Conservation (phyloP, 2,797 vertebrate species). For the Labeo calbasu region DNA sequence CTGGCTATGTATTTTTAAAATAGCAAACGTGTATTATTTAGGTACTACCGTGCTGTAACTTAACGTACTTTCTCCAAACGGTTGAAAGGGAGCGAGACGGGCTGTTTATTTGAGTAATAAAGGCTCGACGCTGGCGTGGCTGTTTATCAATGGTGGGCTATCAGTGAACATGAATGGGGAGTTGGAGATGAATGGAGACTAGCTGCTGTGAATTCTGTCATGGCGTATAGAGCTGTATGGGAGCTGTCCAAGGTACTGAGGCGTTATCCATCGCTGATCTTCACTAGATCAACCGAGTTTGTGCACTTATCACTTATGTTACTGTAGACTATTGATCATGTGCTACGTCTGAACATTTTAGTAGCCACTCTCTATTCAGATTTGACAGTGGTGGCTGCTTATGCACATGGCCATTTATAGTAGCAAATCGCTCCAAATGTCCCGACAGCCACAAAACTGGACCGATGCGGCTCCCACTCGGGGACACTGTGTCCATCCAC, state of each 20-base stretch:
- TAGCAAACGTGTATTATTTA: background rate
- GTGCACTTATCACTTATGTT: background rate
- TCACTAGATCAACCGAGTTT: background rate
- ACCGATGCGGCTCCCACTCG: conserved; percentile 13
- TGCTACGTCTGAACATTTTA: background rate
- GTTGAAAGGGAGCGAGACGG: background rate
- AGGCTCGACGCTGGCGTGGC: conserved; percentile 28
- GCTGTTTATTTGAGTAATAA: conserved; percentile 15
- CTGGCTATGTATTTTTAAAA: background rate
- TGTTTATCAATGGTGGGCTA: conserved; percentile 59
- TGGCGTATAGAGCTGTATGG: conserved; percentile 45
- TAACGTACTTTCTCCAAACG: background rate
- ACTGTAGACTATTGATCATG: background rate
- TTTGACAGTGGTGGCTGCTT: background rate
- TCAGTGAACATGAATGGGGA: conserved; percentile 61
- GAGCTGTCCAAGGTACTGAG: conserved; percentile 78
- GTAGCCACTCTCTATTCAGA: background rate
- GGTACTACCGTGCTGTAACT: background rate
- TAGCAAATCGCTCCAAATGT: conserved; percentile 2
- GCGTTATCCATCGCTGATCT: background rate
- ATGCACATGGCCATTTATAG: background rate
- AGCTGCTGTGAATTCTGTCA: conserved; percentile 45
- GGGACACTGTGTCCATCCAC: conserved; percentile 57
- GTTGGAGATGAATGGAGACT: conserved; percentile 59
- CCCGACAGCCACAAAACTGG: background rate